These are phyloP conservation scores for Gavialis gangeticus DNA, from an alignment of 2,113 vertebrate species.

Conservation along the genomic window DNA sequence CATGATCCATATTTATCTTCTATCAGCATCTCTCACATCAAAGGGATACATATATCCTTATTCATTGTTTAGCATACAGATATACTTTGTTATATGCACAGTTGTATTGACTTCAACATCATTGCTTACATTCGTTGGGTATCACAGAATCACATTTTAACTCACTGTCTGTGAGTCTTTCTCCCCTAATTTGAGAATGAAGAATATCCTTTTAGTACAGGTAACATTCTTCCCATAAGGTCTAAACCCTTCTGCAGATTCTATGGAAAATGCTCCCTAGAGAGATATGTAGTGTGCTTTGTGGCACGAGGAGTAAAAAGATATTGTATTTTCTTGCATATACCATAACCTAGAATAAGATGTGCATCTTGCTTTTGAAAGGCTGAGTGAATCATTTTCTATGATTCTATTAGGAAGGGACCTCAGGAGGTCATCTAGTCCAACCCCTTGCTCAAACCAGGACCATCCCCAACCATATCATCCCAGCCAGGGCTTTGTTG, in stretches of 20 bases:
- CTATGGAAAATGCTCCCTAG: not conserved
- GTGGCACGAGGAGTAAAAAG: too few species aligned
- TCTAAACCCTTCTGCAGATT: not conserved
- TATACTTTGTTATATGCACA: not conserved
- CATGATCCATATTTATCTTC: not conserved
- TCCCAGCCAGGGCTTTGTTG: too few species aligned
- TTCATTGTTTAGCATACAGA: not conserved
- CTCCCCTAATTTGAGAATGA: not conserved
- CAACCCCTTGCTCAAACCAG: too few species aligned
- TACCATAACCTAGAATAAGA: too few species aligned
- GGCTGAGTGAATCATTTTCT: too few species aligned
- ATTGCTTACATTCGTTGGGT: not conserved
- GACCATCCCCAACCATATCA: too few species aligned
- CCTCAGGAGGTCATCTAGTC: too few species aligned
- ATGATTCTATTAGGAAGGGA: too few species aligned
- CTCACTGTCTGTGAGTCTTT: not conserved
- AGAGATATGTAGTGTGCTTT: not conserved
- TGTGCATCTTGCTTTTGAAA: too few species aligned
- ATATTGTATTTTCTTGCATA: too few species aligned
- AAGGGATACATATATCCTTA: not conserved
- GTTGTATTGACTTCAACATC: not conserved
- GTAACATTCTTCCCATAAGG: not conserved
- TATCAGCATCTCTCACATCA: not conserved
- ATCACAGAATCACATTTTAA: not conserved
- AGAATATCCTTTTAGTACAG: not conserved